Base-by-base conservation (phyloP, 2,888 invertebrate genomes). In the Spodoptera exigua region DNA sequence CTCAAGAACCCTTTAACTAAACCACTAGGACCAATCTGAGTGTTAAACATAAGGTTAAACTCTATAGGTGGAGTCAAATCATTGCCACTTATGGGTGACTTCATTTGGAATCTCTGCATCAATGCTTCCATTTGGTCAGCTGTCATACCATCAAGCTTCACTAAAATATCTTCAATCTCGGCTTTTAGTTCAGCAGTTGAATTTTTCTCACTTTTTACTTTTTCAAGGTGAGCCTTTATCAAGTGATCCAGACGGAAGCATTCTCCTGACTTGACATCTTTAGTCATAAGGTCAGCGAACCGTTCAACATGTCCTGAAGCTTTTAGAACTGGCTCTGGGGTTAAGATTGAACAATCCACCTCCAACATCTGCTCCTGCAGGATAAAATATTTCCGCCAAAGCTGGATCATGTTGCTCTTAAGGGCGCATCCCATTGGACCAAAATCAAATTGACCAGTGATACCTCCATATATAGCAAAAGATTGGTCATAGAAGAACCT, bases 391-490 rank as follows among this genome's bases (percentile, higher is more conserved):
- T 97, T 98, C 64, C 99, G 95, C 99, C 99, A 99, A 5, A 96
- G 94, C 80, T 97, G 96, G 34, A 99, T 94, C 86, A 99, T 96
- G 88, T 99, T 99, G 16, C 98, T 96, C 90, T 99, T 99, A 61
- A 99, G 96, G 0, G 99, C 99, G 94, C 99, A 99, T 2, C 99
- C 99, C 99, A 99, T 99, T 0, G 99, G 99, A 0, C 99, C 99
- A 89, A 99, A 99, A 92, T 99, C 99, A 91, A 98, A 99, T 84
- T 99, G 98, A 0, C 99, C 97, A 32, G 97, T 96, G 34, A 97
- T 96, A 36, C 99, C 99, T 76, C 99, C 99, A 94, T 99, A 99
- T 80, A 99, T 99, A 0, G 99, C 98, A 94, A 99, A 99, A 0
- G 99, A 99, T 87, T 99, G 99, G 87, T 99, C 99, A 91, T 97